phyloP scores from a whole-genome alignment of 2,113 vertebrate species.

The Emydocephalus ijimae region DNA sequence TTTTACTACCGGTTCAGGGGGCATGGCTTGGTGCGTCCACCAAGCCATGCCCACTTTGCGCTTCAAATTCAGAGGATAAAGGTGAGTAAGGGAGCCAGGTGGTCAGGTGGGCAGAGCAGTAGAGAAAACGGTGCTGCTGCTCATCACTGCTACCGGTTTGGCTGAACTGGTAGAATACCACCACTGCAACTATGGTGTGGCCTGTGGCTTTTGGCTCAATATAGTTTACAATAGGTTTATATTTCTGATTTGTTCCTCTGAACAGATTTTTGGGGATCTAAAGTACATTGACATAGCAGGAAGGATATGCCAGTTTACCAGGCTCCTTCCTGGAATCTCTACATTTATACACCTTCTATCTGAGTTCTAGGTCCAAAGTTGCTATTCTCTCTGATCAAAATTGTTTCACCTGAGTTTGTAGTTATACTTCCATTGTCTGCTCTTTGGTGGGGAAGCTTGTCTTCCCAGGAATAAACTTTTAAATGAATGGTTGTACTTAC shows the following conservation, averaged over 20 bases:
- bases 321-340: not conserved
- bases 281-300: not conserved
- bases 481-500: not conserved
- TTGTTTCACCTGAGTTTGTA: not conserved
- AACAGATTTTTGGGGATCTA: not conserved
- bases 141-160: no score
- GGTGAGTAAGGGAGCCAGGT: no score
- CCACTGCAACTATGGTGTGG: not conserved
- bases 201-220: not conserved
- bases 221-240: not conserved
- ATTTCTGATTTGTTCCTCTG: not conserved
- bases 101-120: no score
- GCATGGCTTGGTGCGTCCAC: no score
- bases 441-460: not conserved
- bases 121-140: no score
- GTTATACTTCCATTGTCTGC: not conserved
- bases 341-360: not conserved
- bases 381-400: not conserved
- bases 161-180: no score
- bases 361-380: not conserved
- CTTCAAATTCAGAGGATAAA: no score
- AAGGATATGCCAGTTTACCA: not conserved
- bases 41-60: no score
- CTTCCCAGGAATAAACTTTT: not conserved
- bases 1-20: no score